A percentile compares a stretch with the other conserved stretches of the same genome.
Evolutionary conservation across 2,797 vertebrate genomes (phyloP).

Genomic region (Coracias cyanogaster): DNA sequence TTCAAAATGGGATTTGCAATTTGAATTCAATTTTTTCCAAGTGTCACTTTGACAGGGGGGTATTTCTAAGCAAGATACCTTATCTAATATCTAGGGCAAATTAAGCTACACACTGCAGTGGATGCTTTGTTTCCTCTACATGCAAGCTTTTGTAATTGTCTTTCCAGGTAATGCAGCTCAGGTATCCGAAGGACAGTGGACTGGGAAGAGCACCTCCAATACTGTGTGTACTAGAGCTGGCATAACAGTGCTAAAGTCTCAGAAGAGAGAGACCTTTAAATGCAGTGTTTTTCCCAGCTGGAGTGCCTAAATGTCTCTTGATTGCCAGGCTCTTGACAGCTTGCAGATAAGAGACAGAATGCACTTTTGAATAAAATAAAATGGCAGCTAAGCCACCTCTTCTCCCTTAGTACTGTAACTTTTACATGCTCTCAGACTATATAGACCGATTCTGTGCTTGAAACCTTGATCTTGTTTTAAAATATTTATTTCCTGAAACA

Average conservation of each 20-base stretch:
- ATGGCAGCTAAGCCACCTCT: neutral
- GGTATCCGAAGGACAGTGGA: neutral
- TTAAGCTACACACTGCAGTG: neutral
- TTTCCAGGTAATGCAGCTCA: neutral
- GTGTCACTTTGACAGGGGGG: neutral
- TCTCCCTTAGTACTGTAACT: neutral
- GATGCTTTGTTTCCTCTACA: neutral
- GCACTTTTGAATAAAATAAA: neutral
- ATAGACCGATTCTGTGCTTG: neutral
- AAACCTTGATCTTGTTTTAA: constrained; percentile 43
- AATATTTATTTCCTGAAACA: constrained; percentile 52
- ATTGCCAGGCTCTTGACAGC: constrained; percentile 37
- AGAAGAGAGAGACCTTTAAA: constrained; percentile 23
- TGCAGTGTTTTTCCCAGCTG: constrained; percentile 33
- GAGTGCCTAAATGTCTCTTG: constrained; percentile 46
- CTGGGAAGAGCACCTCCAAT: neutral
- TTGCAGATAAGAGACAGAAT: constrained; percentile 12
- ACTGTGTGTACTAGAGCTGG: accelerated
- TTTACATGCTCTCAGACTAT: neutral
- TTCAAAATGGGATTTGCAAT: neutral
- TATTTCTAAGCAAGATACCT: neutral
- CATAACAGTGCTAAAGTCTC: neutral
- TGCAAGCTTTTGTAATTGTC: neutral
- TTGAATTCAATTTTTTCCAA: neutral
- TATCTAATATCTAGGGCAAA: neutral